Percentiles rank a stretch among this genome's conserved stretches.
Evolutionary conservation across 2,888 invertebrate species (phyloP).

Genomic region (Mantis religiosa): DNA sequence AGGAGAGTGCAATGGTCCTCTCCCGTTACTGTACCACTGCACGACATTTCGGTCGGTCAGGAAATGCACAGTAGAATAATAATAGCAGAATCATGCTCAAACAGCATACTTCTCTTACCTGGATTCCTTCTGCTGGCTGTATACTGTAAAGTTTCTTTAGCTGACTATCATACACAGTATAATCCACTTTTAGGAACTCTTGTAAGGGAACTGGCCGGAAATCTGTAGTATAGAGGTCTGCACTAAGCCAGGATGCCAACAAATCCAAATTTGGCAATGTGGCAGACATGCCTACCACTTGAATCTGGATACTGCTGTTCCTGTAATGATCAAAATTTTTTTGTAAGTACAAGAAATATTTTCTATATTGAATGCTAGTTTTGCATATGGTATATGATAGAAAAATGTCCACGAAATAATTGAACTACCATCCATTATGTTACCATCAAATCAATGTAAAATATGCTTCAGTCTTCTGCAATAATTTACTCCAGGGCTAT

Average conservation of each 20-base stretch:
- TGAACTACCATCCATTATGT: too few relatives aligned
- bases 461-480: too few relatives aligned
- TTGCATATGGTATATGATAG: too few relatives aligned
- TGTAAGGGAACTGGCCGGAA: slow-evolving; percentile 86
- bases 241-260: slow-evolving; percentile 83
- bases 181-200: slow-evolving; percentile 71
- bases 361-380: too few relatives aligned
- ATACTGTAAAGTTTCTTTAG: slow-evolving; percentile 31
- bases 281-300: slow-evolving; percentile 97
- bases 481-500: too few relatives aligned
- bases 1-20: too few relatives aligned
- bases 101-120: slow-evolving; percentile 31
- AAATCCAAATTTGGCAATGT: slow-evolving; percentile 85
- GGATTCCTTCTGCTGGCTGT: slow-evolving; percentile 31
- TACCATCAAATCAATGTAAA: too few relatives aligned
- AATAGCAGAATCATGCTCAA: neutral
- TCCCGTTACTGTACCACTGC: too few relatives aligned
- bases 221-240: slow-evolving; percentile 79
- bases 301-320: slow-evolving; percentile 58
- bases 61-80: too few relatives aligned
- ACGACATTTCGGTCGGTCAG: too few relatives aligned
- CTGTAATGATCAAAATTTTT: slow-evolving; percentile 40
- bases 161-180: slow-evolving; percentile 46
- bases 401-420: too few relatives aligned
- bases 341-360: too few relatives aligned